Evolutionary conservation across 2,888 invertebrate species (phyloP).

Genomic region (Galerucella nymphaeae): DNA sequence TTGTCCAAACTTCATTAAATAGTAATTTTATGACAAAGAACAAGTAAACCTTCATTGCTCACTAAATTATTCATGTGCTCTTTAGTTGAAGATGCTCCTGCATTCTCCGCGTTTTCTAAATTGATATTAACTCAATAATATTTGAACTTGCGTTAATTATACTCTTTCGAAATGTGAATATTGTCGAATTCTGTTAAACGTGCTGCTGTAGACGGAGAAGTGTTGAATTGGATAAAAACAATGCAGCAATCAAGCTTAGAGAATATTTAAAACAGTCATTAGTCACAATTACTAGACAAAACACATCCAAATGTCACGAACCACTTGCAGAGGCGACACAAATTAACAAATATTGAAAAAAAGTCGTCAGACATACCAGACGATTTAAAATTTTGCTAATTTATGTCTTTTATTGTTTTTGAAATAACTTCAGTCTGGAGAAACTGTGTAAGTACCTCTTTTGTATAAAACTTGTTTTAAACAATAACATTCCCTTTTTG

Average conservation of each 20-base stretch:
- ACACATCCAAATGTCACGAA: slow-evolving; percentile 51
- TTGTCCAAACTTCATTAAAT: too few relatives aligned
- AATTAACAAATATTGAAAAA: slow-evolving; percentile 33
- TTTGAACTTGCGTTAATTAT: background rate
- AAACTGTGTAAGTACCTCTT: too few relatives aligned
- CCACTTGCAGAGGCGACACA: slow-evolving; percentile 42
- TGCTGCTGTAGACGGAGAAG: background rate
- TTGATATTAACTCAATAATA: background rate
- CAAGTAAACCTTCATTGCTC: too few relatives aligned
- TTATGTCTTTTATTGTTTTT: background rate
- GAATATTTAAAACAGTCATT: slow-evolving; percentile 55
- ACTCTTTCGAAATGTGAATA: background rate
- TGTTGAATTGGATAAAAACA: slow-evolving; percentile 48
- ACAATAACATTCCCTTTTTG: too few relatives aligned
- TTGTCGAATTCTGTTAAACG: background rate
- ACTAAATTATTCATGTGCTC: too few relatives aligned
- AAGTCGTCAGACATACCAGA: background rate
- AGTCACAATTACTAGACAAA: slow-evolving; percentile 55
- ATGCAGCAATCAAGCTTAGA: slow-evolving; percentile 54
- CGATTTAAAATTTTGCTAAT: background rate
- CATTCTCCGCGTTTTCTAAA: too few relatives aligned
- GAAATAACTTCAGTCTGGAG: too few relatives aligned
- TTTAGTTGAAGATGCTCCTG: too few relatives aligned
- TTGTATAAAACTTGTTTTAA: too few relatives aligned
- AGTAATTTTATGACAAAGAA: too few relatives aligned